These are phyloP conservation scores for Melozone crissalis DNA, from an alignment of 2,113 vertebrate species.

Conservation along the genomic window DNA sequence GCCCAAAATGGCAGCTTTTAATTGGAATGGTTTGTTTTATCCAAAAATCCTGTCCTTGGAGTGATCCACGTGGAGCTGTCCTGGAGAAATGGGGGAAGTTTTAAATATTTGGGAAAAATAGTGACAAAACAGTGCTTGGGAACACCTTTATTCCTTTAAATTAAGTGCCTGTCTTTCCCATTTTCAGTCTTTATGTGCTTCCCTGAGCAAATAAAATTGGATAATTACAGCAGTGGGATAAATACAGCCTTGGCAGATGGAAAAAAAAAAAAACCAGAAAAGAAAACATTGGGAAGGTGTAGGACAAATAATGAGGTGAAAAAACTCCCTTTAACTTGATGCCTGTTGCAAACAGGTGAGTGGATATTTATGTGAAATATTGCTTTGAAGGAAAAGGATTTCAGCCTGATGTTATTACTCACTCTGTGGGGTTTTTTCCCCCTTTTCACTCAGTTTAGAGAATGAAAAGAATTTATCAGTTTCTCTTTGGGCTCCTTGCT, in stretches of 20 bases:
- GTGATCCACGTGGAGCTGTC: not conserved
- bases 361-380: not conserved
- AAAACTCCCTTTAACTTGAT: not conserved
- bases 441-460: not conserved
- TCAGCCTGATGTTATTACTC: not conserved
- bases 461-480: constrained; percentile 32
- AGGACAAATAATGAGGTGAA: not conserved
- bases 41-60: not conserved
- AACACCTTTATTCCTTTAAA: not conserved
- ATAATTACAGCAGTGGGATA: not conserved
- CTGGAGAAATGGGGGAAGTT: not conserved
- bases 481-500: not conserved
- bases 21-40: not conserved
- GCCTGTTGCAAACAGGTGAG: not conserved
- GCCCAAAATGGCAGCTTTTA: not conserved
- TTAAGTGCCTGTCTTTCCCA: not conserved
- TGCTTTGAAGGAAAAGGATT: not conserved
- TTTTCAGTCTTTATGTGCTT: not conserved
- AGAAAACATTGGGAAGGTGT: not conserved
- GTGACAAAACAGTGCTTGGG: not conserved
- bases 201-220: not conserved
- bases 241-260: not conserved
- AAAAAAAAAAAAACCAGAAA: not conserved
- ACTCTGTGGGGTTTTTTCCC: not conserved
- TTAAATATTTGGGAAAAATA: not conserved